These are phyloP conservation scores for Melanotus villosus DNA, from an alignment of 2,888 invertebrate species.

Conservation along the genomic window DNA sequence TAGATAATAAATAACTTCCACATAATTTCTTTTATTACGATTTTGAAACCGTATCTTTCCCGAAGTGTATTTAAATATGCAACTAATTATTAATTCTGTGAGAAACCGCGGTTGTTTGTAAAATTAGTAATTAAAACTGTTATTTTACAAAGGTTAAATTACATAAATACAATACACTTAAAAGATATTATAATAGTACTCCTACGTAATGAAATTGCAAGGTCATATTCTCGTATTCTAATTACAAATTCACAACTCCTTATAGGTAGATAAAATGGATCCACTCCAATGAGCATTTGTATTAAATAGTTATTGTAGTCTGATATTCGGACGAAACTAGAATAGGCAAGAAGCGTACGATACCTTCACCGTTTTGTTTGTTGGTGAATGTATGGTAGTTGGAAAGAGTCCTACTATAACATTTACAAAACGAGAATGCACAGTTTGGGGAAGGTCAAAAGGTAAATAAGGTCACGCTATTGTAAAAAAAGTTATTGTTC, in stretches of 20 bases:
- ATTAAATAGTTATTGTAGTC: background rate
- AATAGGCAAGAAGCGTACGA: background rate
- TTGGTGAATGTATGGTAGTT: conserved; percentile 16
- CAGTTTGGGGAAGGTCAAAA: conserved; percentile 41
- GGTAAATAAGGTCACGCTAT: conserved; percentile 36
- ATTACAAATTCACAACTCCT: too few relatives aligned
- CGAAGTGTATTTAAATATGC: too few relatives aligned
- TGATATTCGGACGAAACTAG: background rate
- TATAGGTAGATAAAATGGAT: background rate
- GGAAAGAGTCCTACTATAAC: conserved; percentile 30
- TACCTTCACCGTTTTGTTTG: conserved; percentile 25
- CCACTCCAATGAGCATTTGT: background rate
- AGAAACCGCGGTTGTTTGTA: too few relatives aligned
- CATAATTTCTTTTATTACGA: too few relatives aligned
- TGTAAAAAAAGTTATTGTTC: conserved; percentile 28
- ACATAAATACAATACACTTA: too few relatives aligned
- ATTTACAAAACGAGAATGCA: conserved; percentile 36
- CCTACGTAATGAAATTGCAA: background rate
- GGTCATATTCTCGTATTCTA: too few relatives aligned
- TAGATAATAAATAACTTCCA: too few relatives aligned
- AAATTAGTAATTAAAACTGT: too few relatives aligned
- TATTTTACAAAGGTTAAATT: too few relatives aligned
- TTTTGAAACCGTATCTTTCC: too few relatives aligned
- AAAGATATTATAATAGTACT: too few relatives aligned
- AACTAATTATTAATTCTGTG: too few relatives aligned